These are phyloP conservation scores for Stylophora pistillata DNA, from an alignment of 64 coral and sea anemone genomes.

Conservation along the genomic window DNA sequence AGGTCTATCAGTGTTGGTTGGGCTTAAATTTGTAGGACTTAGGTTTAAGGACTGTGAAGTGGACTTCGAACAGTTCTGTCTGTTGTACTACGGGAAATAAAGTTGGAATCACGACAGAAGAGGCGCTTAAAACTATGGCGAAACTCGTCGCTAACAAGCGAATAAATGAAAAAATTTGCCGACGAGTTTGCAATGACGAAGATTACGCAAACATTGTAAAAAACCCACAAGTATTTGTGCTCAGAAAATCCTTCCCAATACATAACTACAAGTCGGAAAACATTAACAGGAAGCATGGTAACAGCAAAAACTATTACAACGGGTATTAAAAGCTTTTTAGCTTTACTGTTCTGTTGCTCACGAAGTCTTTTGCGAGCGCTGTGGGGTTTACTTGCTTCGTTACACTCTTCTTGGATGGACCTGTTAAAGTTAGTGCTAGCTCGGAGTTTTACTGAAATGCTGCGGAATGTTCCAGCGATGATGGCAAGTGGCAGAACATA, in stretches of 20 bases:
- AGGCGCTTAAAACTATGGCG: conserved; percentile 45
- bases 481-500: conserved; percentile 66
- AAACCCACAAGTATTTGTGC: conserved; percentile 62
- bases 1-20: background rate
- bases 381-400: background rate
- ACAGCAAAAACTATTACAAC: conserved; percentile 73
- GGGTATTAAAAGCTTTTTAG: conserved; percentile 78
- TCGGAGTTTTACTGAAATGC: conserved; percentile 49
- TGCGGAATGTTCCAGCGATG: conserved; percentile 49
- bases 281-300: conserved; percentile 69
- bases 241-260: conserved; percentile 36
- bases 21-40: background rate
- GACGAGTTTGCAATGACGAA: conserved; percentile 70
- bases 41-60: background rate
- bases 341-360: conserved; percentile 60
- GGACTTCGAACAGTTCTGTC: conserved; percentile 18
- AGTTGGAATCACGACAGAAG: background rate
- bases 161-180: conserved; percentile 77
- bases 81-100: background rate
- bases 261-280: conserved; percentile 61
- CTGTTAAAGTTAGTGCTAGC: conserved; percentile 65
- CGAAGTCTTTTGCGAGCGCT: conserved; percentile 18
- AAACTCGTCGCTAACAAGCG: conserved; percentile 71
- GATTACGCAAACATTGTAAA: conserved; percentile 45
- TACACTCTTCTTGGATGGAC: conserved; percentile 21